Conservation (phyloP, 2,113 vertebrate species). For the Tyto alba region DNA sequence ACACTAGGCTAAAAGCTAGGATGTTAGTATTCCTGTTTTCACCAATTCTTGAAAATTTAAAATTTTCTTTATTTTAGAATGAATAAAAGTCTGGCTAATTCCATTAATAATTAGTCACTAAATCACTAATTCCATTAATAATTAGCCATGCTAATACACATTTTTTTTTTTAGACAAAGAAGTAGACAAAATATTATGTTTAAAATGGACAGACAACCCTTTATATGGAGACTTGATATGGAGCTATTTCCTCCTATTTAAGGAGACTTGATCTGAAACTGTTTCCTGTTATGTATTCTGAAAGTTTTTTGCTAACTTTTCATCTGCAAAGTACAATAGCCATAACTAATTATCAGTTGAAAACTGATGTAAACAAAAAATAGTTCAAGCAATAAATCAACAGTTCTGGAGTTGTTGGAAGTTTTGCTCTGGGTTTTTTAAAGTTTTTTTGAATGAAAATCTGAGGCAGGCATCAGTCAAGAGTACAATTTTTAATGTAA, state of each 20-base stretch:
- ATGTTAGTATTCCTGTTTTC: not conserved
- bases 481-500: not conserved
- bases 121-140: not conserved
- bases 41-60: not conserved
- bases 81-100: not conserved
- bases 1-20: not conserved
- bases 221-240: not conserved
- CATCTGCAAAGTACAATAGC: not conserved
- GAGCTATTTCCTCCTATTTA: not conserved
- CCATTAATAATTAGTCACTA: not conserved
- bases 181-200: not conserved
- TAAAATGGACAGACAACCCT: not conserved
- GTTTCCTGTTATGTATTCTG: not conserved
- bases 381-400: not conserved
- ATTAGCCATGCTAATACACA: not conserved
- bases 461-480: not conserved
- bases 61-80: not conserved
- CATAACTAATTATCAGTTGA: not conserved
- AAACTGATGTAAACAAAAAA: not conserved
- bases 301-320: not conserved
- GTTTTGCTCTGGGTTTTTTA: accelerated
- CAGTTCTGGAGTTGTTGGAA: not conserved
- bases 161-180: not conserved
- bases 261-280: not conserved
- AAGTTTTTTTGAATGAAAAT: not conserved